phyloP scores from a whole-genome alignment of 2,113 vertebrate species.

The Corydoras sp. region DNA sequence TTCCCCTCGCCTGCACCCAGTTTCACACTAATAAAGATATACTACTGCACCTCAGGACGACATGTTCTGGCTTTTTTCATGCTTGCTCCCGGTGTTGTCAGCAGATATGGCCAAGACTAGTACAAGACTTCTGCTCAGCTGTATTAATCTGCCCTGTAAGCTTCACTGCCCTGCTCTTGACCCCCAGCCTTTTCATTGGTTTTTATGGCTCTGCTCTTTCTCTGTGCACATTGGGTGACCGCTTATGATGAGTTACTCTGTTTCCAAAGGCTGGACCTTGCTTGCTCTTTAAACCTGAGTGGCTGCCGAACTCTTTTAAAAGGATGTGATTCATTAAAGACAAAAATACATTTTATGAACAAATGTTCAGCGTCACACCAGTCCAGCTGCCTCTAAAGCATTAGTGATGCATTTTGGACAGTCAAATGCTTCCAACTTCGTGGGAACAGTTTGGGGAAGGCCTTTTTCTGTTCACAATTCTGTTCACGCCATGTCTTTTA shows the following conservation, averaged over 20 bases:
- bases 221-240: not conserved
- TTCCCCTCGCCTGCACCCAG: slow-evolving; percentile 32
- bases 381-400: no score
- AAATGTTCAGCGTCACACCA: no score
- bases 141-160: slow-evolving; percentile 32
- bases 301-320: slow-evolving; percentile 13
- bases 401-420: no score
- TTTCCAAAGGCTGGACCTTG: slow-evolving; percentile 24
- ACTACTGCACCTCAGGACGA: slow-evolving; percentile 33
- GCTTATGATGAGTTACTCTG: slow-evolving; percentile 16
- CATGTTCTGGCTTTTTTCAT: slow-evolving; percentile 26
- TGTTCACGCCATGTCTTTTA: no score
- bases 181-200: slow-evolving; percentile 17
- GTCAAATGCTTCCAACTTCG: no score
- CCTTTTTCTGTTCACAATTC: no score
- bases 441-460: no score
- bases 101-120: slow-evolving; percentile 34
- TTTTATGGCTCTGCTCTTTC: slow-evolving; percentile 13
- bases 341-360: no score
- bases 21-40: slow-evolving; percentile 45
- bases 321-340: not conserved
- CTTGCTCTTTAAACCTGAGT: slow-evolving; percentile 29
- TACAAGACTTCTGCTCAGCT: slow-evolving; percentile 17
- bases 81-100: slow-evolving; percentile 26
- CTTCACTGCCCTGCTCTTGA: slow-evolving; percentile 31